These are phyloP conservation scores for Porites rus DNA, from an alignment of 92 coral and sea anemone genomes.

Conservation along the genomic window DNA sequence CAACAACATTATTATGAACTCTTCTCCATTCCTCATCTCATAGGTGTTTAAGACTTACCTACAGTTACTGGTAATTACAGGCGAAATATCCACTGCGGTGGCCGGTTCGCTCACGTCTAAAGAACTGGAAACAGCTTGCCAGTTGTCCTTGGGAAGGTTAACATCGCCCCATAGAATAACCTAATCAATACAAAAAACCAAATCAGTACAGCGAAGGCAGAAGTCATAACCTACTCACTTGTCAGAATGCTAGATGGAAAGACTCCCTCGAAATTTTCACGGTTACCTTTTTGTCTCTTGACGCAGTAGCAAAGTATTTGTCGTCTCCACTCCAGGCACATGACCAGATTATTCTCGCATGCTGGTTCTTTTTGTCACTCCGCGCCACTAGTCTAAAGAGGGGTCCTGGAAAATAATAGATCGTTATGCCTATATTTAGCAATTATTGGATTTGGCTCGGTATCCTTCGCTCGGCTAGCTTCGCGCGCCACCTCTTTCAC, in stretches of 20 bases:
- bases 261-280: not conserved
- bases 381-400: constrained; percentile 70
- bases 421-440: not conserved
- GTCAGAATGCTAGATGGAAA: not conserved
- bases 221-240: not conserved
- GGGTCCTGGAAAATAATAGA: constrained; percentile 51
- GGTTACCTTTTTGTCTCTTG: constrained; percentile 95
- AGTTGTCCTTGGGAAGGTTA: constrained; percentile 46
- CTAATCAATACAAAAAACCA: constrained; percentile 22
- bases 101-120: constrained; percentile 93
- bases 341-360: constrained; percentile 94
- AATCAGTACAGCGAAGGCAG: not conserved
- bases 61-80: constrained; percentile 30
- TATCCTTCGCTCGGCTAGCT: too few species aligned
- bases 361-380: constrained; percentile 76
- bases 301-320: constrained; percentile 83
- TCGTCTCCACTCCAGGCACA: constrained; percentile 95
- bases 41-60: constrained; percentile 47
- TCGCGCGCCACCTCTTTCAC: too few species aligned
- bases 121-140: constrained; percentile 77
- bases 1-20: not conserved
- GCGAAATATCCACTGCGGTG: constrained; percentile 94
- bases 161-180: constrained; percentile 85
- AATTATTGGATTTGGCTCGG: too few species aligned
- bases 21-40: not conserved